Base-by-base conservation (phyloP, 2,888 invertebrate species). In the Clusia tigrina region DNA sequence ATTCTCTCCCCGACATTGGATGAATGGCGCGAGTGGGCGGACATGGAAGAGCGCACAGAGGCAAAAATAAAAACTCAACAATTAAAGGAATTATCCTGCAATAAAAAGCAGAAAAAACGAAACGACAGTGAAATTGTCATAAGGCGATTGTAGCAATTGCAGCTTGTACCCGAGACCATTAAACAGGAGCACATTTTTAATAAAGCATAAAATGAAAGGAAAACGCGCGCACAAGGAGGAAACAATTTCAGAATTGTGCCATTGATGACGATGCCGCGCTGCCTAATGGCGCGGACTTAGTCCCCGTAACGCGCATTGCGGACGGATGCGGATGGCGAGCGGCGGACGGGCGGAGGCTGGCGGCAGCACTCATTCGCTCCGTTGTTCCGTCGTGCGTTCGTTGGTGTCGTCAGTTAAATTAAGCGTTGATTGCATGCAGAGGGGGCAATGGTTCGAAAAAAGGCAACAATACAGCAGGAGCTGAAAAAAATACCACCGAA, bases 221-320 rank as follows among this genome's bases (percentile, higher is more conserved):
- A 38, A 48, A 57, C 20, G 23, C 6, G 24, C n/a, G n/a, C n/a
- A n/a, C n/a, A n/a, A 42, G 26, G 46, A 12, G 46, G 22, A 24
- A 52, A 54, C 62, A 57, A 62, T 58, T 58, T 57, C n/a, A 26
- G 23, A 61, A 61, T 38, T 66, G 63, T 62, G 64, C 64, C 63
- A 60, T 67, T 62, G 56, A 75, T 78, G 68, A 78, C 75, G 71
- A 78, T 74, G 75, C 12, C 12, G 6, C 12, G 32, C 32, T 32
- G 12, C 72, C 76, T 78, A 77, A 77, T 77, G 77, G 74, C 67
- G 70, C 76, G 76, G 78, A 77, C 76, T 77, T 76, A 72, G 77
- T 75, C 75, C 76, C 72, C 74, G 77, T 77, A 76, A 76, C 73
- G 77, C 54, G 12, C n/a, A n/a, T n/a, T n/a, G 10, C 42, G n/a